Base-by-base conservation (phyloP, 2,888 invertebrate genomes). In the Andrena fulva region DNA sequence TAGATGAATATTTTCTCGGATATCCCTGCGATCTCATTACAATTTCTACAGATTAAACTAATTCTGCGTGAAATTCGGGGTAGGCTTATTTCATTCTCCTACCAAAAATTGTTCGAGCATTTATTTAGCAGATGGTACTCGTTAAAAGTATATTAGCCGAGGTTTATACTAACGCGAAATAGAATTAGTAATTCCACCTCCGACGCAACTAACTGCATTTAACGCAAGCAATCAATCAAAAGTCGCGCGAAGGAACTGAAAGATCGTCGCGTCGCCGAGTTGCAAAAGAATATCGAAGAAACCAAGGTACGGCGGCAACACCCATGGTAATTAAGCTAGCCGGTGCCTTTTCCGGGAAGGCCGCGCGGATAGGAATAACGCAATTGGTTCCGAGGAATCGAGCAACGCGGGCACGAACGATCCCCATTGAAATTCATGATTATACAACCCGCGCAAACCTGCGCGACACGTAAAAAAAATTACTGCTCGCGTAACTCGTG, bases 391-490 rank as follows among this genome's bases (percentile, higher is more conserved):
- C 35, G 73, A 60, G 73, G 73, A 77, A 73, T 63, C 33, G 73
- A 66, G 35, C n/a, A 60, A 16, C 59, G 50, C 50, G 67, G 35
- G 50, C 67, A 78, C 52, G 60, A 68, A 52, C 62, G 74, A 63
- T 33, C 52, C 52, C 52, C 77, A 78, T 67, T 67, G 78, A 78
- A 74, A 74, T 62, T 62, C 74, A 74, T 54, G 70, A 78, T 74
- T 76, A 71, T 63, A 71, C 71, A 64, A 54, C 35, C 29, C 66
- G 64, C 24, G 71, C 64, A 29, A 50, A 74, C 31, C 59, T 59
- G 74, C 59, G 48, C n/a, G 52, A 78, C 52, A 68, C n/a, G 62
- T 68, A 62, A 54, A 54, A 42, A 68, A 74, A 52, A 20, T 20
- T 74, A 74, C 24, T 5, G 27, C 62, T 54, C 74, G 67, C 62